A percentile compares a stretch with the other conserved stretches of the same genome.
phyloP scores from a whole-genome alignment of 2,113 vertebrate species.

The Otus sunia region DNA sequence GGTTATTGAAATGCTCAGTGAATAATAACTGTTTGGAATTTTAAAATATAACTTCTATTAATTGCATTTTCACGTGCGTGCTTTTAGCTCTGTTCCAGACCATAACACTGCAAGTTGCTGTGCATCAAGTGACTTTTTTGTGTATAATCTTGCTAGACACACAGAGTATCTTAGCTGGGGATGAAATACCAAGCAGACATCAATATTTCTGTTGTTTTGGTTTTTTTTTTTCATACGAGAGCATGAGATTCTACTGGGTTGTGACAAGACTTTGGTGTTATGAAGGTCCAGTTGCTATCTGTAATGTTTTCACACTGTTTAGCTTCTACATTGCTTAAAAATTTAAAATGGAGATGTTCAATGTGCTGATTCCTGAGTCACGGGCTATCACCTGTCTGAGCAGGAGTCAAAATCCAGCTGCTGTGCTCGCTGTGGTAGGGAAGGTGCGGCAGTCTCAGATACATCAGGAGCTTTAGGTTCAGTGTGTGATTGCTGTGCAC shows the following conservation, averaged over 20 bases:
- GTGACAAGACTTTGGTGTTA: background rate
- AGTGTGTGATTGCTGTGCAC: background rate
- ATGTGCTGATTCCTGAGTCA: accelerated
- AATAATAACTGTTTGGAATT: background rate
- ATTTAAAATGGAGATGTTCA: background rate
- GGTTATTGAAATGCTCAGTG: background rate
- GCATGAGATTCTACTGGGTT: accelerated
- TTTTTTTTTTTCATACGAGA: accelerated
- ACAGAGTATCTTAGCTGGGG: background rate
- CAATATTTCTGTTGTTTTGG: accelerated
- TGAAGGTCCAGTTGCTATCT: background rate
- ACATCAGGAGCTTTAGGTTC: background rate
- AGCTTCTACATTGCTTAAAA: accelerated
- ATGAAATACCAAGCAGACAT: background rate
- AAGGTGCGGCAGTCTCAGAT: background rate
- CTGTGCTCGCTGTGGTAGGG: accelerated
- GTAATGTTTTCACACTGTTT: accelerated
- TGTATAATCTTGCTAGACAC: too few species aligned
- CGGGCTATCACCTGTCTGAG: accelerated
- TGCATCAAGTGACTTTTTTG: background rate
- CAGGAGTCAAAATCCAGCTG: background rate
- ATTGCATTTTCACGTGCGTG: background rate
- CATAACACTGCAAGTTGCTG: background rate
- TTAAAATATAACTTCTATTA: background rate
- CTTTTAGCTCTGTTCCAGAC: background rate